Evolutionary conservation across 2,113 vertebrate genomes (phyloP), one percentile per base, ranked within the genome.

Genomic region (Ailurus styani): DNA sequence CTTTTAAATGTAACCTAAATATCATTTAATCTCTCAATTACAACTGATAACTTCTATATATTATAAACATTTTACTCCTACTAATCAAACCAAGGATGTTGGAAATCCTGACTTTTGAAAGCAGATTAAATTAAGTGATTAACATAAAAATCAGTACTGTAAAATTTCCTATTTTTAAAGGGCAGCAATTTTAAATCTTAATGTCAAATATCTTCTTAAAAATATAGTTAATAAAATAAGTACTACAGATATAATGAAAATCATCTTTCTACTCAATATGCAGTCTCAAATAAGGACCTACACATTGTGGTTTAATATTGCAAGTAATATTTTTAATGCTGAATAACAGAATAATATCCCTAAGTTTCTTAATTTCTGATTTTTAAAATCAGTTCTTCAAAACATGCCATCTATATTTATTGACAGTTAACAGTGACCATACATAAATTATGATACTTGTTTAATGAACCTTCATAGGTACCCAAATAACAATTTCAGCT

Each of bases 51-150:
- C 18, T 86, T 87, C 47, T 29, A 50, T 57, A 87, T 83, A 82
- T 85, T 52, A 84, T 78, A 87, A 78, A 29, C n/a, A 73, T 78
- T 95, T 92, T 55, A 86, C 37, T 85, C 20, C 47, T 55, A 83
- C 25, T 83, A 64, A 70, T 57, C 57, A 89, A 95, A 91, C 23
- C 23, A 95, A 21, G 81, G 2, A 88, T 88, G 10, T 70, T 42
- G 15, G 98, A 92, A 87, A 78, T 52, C 40, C 37, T 34, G 97
- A 79, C 57, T 31, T 52, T 42, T 94, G 54, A 60, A 96, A 97
- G 6, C 2, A 17, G 68, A n/a, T 95, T 6, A 2, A 93, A 94
- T 97, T 87, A 89, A 82, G 86, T 55, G 55, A 73, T 84, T 90
- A 96, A 84, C 50, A 72, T 82, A 78, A 91, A 96, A 72, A 91